These are phyloP conservation scores for Callipepla californica DNA, from an alignment of 2,113 vertebrate genomes.

Conservation along the genomic window DNA sequence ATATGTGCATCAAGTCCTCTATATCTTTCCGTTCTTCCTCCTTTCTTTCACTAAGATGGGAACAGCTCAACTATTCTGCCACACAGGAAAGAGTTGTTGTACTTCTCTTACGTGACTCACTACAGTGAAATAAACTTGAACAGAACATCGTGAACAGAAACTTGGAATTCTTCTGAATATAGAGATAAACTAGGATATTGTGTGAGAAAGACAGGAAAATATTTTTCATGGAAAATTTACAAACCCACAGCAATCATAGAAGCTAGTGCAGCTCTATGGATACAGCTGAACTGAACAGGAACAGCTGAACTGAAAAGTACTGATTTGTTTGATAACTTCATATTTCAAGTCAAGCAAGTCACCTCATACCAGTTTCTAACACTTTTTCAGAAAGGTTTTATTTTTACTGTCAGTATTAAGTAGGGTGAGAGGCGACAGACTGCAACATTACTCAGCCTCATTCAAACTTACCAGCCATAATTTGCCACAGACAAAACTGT, in stretches of 20 bases:
- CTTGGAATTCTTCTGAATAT: not conserved
- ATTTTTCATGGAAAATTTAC: slow-evolving; percentile 3
- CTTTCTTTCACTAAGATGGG: not conserved
- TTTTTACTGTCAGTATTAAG: not conserved
- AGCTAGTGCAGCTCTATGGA: not conserved
- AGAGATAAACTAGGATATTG: slow-evolving; percentile 11
- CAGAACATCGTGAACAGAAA: slow-evolving; percentile 6
- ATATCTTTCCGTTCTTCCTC: not conserved
- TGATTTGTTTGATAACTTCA: not conserved
- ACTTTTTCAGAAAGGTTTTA: not conserved
- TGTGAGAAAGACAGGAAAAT: not conserved
- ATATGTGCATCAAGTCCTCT: not conserved
- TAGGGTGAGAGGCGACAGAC: not conserved
- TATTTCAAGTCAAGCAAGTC: not conserved
- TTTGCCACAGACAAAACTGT: not conserved
- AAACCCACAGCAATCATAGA: not conserved
- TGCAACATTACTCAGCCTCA: slow-evolving; percentile 15
- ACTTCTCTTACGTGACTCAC: not conserved
- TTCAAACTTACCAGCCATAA: slow-evolving; percentile 3
- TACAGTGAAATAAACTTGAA: not conserved
- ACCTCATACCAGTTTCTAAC: not conserved
- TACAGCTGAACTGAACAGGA: not conserved
- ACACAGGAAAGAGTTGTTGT: not conserved
- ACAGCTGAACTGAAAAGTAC: not conserved
- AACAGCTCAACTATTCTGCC: not conserved